phyloP scores from a whole-genome alignment of 2,888 invertebrate species.

The Selenia dentaria region DNA sequence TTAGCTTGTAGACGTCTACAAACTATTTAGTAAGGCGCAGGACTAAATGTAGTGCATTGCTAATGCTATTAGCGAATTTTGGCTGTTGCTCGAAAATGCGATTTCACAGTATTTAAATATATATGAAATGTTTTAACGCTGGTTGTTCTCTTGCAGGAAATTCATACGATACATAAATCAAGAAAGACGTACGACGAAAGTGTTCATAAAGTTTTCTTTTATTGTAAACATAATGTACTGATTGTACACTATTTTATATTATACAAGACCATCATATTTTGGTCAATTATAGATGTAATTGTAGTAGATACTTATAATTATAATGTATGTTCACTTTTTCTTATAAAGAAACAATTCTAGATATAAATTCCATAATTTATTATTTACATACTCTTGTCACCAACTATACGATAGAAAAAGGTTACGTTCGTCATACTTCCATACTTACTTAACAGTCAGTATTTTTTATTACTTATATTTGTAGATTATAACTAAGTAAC shows the following conservation, averaged over 20 bases:
- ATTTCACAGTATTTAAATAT: not conserved
- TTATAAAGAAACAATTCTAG: constrained; percentile 3
- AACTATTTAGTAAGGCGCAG: not conserved
- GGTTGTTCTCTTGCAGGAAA: constrained; percentile 30
- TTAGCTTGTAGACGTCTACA: constrained; percentile 12
- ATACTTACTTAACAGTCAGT: constrained; percentile 5
- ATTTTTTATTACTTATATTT: not conserved
- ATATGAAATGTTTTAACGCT: not conserved
- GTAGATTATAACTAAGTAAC: not conserved
- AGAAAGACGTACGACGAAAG: constrained; percentile 13
- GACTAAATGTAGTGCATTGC: constrained; percentile 4
- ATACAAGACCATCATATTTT: constrained; percentile 12
- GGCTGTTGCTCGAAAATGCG: not conserved
- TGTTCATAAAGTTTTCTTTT: constrained; percentile 20
- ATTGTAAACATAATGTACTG: constrained; percentile 5
- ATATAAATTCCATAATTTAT: constrained; percentile 8
- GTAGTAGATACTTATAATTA: not conserved
- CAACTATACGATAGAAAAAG: not conserved
- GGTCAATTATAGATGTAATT: constrained; percentile 17
- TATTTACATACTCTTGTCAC: not conserved
- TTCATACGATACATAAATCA: constrained; percentile 15
- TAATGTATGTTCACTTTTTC: constrained; percentile 8
- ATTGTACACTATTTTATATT: constrained; percentile 7
- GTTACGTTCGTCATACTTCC: not conserved
- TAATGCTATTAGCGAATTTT: constrained; percentile 3